These are phyloP conservation scores for Wiebesia pumilae DNA, from an alignment of 1,140 invertebrate genomes.

Conservation along the genomic window DNA sequence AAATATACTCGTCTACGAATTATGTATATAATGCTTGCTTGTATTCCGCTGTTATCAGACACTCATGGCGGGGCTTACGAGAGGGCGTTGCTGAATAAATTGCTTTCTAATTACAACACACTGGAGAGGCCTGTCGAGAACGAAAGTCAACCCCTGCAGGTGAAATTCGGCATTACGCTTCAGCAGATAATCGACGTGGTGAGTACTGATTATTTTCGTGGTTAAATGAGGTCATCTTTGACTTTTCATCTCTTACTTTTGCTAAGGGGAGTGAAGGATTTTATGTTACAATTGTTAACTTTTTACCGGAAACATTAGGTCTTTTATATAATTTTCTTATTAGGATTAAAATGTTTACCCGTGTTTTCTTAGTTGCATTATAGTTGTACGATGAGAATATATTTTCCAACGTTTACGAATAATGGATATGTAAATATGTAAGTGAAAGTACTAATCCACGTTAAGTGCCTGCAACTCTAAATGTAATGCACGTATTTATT, in stretches of 20 bases:
- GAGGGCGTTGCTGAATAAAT: slow-evolving; percentile 89
- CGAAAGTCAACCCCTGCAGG: slow-evolving; percentile 93
- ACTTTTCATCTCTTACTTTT: neutral
- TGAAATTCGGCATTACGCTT: slow-evolving; percentile 95
- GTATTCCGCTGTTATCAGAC: slow-evolving; percentile 76
- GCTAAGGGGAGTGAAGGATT: no score
- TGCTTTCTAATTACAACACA: slow-evolving; percentile 95
- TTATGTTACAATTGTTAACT: no score
- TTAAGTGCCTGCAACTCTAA: no score
- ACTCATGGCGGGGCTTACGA: slow-evolving; percentile 91
- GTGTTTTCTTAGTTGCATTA: no score
- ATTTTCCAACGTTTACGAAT: no score
- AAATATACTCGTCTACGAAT: neutral
- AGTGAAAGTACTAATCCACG: no score
- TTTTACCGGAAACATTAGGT: no score
- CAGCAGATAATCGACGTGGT: slow-evolving; percentile 99
- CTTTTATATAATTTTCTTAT: no score
- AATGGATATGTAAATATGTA: no score
- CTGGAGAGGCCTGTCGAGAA: slow-evolving; percentile 96
- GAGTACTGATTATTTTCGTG: slow-evolving; percentile 66
- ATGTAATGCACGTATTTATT: no score
- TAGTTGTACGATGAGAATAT: no score
- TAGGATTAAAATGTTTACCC: no score
- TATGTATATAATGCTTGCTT: neutral
- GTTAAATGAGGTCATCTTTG: neutral